These are phyloP conservation scores for Girardinus metallicus DNA, from an alignment of 2,797 vertebrate genomes.

Conservation along the genomic window DNA sequence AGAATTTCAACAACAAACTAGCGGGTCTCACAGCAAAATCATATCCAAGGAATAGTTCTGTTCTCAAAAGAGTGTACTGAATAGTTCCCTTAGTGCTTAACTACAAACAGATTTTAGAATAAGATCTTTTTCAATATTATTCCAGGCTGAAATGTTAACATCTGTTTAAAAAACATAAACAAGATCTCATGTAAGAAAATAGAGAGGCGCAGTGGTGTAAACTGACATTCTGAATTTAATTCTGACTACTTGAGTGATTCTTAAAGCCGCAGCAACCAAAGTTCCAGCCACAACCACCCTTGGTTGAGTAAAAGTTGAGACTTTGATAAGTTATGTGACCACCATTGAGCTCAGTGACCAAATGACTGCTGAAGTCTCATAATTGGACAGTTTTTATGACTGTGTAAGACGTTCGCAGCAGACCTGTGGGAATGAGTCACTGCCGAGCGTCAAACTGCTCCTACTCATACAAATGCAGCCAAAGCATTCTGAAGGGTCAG, in stretches of 20 bases:
- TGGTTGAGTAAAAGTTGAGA: constrained; percentile 46
- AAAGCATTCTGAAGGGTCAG: background rate
- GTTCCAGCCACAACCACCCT: constrained; percentile 27
- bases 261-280: constrained; percentile 26
- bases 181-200: background rate
- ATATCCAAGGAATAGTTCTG: background rate
- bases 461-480: background rate
- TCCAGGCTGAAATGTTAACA: background rate
- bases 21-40: background rate
- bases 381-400: constrained; percentile 28
- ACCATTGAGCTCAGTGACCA: constrained; percentile 29
- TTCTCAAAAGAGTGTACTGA: background rate
- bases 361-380: constrained; percentile 21
- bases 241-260: constrained; percentile 32
- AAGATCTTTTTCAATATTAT: background rate
- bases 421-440: constrained; percentile 43
- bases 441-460: constrained; percentile 6
- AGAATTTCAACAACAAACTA: background rate
- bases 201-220: constrained; percentile 4
- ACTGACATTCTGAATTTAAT: constrained; percentile 35
- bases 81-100: background rate
- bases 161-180: background rate
- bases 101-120: background rate
- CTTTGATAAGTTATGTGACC: constrained; percentile 31
- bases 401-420: constrained; percentile 27